Evolutionary conservation across 2,113 vertebrate species (phyloP).

Genomic region (Herpailurus yagouaroundi): DNA sequence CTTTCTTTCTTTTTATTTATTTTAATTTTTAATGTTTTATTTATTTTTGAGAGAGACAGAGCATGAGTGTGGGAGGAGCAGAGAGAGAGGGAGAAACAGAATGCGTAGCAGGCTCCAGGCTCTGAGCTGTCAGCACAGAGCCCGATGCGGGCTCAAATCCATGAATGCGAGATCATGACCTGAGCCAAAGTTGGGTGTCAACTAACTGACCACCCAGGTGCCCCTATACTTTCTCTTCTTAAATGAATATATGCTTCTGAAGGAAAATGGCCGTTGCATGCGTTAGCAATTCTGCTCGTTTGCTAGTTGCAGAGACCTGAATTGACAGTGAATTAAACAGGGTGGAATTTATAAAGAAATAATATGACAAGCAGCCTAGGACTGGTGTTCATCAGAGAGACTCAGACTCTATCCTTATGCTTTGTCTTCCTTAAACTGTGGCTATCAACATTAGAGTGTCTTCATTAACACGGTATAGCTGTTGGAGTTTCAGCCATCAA

Average conservation of each 20-base stretch:
- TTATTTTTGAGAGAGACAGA: no score
- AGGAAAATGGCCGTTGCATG: neutral
- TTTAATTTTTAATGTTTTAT: no score
- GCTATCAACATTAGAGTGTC: neutral
- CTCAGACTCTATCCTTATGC: neutral
- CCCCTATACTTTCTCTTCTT: neutral
- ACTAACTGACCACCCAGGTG: no score
- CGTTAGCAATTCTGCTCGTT: neutral
- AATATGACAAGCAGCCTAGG: neutral
- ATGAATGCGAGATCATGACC: no score
- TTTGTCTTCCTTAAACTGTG: neutral
- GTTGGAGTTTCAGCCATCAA: neutral
- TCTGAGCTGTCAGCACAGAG: no score
- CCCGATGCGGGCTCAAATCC: no score
- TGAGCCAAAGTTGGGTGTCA: no score
- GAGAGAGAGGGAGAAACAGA: no score
- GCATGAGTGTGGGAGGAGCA: no score
- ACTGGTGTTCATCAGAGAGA: neutral
- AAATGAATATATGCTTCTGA: neutral
- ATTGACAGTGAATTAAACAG: neutral
- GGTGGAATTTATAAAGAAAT: neutral
- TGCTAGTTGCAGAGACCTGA: neutral
- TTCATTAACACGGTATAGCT: neutral
- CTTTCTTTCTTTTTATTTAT: neutral
- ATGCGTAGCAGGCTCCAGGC: no score